These are phyloP conservation scores for Megalops atlanticus DNA, from an alignment of 2,113 vertebrate species.

Conservation along the genomic window DNA sequence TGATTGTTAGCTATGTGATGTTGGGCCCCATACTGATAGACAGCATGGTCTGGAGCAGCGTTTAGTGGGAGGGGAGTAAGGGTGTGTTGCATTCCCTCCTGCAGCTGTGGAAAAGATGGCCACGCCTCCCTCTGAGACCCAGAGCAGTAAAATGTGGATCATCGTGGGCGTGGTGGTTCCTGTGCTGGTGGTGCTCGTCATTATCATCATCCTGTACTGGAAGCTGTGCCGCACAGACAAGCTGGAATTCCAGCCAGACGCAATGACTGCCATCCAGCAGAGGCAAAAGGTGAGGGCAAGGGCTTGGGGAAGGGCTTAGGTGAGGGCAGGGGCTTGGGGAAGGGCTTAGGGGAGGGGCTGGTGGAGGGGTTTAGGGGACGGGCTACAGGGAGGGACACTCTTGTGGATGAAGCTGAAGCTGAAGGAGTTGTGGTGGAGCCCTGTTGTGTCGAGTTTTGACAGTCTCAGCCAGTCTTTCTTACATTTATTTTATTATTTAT, in stretches of 20 bases:
- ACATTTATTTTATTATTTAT: too few relatives aligned
- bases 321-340: not conserved
- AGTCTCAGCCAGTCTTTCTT: too few relatives aligned
- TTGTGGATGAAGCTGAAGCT: too few relatives aligned
- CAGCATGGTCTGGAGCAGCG: too few relatives aligned
- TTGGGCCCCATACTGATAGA: too few relatives aligned
- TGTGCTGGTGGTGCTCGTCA: conserved; percentile 82
- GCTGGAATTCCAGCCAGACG: conserved; percentile 94
- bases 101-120: conserved; percentile 85
- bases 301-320: not conserved
- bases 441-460: too few relatives aligned
- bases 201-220: conserved; percentile 94
- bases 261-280: conserved; percentile 89
- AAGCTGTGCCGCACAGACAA: conserved; percentile 96
- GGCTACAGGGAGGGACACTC: too few relatives aligned
- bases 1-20: not conserved
- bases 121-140: conserved; percentile 70
- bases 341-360: not conserved
- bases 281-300: conserved; percentile 86
- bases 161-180: conserved; percentile 90
- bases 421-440: too few relatives aligned
- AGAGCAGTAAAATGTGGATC: conserved; percentile 90
- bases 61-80: not conserved
- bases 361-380: too few relatives aligned
- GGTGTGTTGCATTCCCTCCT: not conserved